Conservation (phyloP, 2,113 vertebrate species). For the Nasalis larvatus region DNA sequence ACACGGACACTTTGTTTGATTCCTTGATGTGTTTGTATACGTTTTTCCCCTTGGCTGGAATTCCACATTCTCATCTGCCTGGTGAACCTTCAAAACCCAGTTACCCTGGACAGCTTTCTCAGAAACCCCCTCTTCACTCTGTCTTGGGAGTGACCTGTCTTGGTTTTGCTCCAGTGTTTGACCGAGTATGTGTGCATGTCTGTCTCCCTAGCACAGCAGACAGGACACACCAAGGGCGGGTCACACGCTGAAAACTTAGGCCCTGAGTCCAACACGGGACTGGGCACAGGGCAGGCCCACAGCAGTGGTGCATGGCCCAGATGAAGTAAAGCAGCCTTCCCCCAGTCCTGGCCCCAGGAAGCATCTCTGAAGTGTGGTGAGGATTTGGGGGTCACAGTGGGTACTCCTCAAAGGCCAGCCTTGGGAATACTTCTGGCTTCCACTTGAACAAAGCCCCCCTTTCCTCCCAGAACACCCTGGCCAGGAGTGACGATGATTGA, state of each 20-base stretch:
- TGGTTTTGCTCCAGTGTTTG: not conserved
- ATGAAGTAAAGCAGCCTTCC: accelerated
- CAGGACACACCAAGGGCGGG: not conserved
- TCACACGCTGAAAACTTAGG: not conserved
- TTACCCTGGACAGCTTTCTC: not conserved
- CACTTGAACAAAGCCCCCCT: not conserved
- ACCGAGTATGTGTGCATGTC: accelerated
- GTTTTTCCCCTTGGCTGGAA: not conserved
- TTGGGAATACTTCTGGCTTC: not conserved
- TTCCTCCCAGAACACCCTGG: not conserved
- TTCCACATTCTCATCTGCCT: not conserved
- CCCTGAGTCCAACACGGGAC: not conserved
- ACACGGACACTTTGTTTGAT: too few species aligned
- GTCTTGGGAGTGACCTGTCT: not conserved
- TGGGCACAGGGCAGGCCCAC: not conserved
- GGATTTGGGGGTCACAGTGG: not conserved
- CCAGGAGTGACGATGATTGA: not conserved
- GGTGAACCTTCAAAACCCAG: not conserved
- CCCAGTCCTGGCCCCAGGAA: not conserved
- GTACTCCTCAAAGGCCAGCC: not conserved
- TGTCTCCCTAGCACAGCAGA: not conserved
- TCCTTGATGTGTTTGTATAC: not conserved
- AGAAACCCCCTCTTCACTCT: not conserved
- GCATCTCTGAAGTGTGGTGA: not conserved
- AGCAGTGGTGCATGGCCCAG: accelerated